Percentiles rank a stretch among this genome's conserved stretches.
Evolutionary conservation across 2,113 vertebrate genomes (phyloP).

Genomic region (Malurus elegans): DNA sequence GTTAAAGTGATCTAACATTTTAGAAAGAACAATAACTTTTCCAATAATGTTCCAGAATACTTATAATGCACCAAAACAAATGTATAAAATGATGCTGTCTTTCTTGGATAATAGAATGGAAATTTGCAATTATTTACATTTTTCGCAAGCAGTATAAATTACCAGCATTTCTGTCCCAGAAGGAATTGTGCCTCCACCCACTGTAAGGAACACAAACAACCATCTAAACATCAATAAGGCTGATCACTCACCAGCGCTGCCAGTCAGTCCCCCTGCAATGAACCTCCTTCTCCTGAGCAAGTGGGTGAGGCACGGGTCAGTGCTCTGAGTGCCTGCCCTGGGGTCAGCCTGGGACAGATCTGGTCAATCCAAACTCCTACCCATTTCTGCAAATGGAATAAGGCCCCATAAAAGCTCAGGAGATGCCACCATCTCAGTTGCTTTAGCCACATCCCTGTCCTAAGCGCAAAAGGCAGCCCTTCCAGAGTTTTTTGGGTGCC

Average conservation of each 20-base stretch:
- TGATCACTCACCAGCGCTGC: neutral
- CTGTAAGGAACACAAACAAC: neutral
- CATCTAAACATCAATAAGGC: neutral
- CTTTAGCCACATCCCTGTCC: neutral
- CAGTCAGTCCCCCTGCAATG: too few relatives aligned
- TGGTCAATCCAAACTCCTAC: neutral
- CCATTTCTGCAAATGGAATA: neutral
- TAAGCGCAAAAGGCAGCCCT: neutral
- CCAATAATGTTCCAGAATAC: neutral
- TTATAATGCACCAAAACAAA: neutral
- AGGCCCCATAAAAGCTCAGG: neutral
- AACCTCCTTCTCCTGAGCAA: neutral
- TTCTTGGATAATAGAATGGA: conserved; percentile 51
- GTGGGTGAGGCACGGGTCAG: fast-evolving
- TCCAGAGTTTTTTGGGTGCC: neutral
- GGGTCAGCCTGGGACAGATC: neutral
- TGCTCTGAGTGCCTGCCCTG: too few relatives aligned
- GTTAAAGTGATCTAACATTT: conserved; percentile 27
- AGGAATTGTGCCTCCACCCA: neutral
- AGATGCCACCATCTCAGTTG: neutral
- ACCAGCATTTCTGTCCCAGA: neutral
- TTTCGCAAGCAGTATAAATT: neutral
- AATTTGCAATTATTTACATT: conserved; percentile 39
- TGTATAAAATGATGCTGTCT: neutral
- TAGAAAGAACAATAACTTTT: conserved; percentile 35